phyloP scores from a whole-genome alignment of 1,140 invertebrate species.

The Belonocnema kinseyi region DNA sequence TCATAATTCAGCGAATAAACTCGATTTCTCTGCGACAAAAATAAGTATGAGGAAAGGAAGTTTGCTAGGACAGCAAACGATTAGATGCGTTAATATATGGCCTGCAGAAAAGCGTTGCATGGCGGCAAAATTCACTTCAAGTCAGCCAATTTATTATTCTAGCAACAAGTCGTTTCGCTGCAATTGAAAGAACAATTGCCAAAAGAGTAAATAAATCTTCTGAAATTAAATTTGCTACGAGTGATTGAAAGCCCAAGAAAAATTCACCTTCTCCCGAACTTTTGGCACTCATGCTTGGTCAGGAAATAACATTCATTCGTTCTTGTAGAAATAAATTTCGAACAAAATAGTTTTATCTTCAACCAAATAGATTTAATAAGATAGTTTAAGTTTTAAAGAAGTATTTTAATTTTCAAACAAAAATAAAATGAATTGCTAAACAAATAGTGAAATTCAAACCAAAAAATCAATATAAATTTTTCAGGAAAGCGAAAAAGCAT shows the following conservation, averaged over 20 bases:
- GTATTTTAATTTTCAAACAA: too few relatives aligned
- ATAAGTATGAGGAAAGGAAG: not conserved
- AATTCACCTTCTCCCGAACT: not conserved
- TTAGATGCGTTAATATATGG: conserved; percentile 13
- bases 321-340: not conserved
- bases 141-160: conserved; percentile 21
- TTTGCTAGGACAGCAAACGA: conserved; percentile 28
- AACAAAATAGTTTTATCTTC: too few relatives aligned
- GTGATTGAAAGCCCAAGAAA: not conserved
- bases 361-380: too few relatives aligned
- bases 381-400: too few relatives aligned
- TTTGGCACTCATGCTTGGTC: not conserved
- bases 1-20: conserved; percentile 12
- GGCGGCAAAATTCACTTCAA: conserved; percentile 1
- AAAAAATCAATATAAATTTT: too few relatives aligned
- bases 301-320: not conserved
- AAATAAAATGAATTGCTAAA: too few relatives aligned
- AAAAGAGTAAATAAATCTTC: conserved; percentile 18
- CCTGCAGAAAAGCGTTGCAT: conserved; percentile 15
- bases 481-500: too few relatives aligned
- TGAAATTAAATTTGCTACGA: not conserved
- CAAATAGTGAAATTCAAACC: too few relatives aligned
- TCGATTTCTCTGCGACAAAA: conserved; percentile 13
- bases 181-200: conserved; percentile 20
- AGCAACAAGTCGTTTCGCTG: conserved; percentile 23